Base-by-base conservation (phyloP, 2,113 vertebrate species). In the Apodemus speciosus region DNA sequence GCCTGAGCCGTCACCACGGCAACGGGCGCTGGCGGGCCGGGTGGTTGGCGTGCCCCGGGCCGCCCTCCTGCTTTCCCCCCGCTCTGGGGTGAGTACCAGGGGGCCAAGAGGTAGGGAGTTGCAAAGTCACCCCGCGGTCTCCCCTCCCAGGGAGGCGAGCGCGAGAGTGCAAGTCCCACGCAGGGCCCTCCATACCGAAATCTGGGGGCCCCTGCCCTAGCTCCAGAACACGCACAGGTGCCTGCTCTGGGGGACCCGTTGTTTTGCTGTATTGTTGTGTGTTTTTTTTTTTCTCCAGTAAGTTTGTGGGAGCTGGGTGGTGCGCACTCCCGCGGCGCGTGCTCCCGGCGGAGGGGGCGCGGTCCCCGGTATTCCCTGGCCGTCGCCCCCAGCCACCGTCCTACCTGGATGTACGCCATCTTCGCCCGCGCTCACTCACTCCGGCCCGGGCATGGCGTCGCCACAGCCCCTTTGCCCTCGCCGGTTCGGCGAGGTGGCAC, bases 381-480 rank as follows among this genome's bases (percentile, higher is more conserved):
- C 62, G 95, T 46, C n/a, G 88, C 92, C 95, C 87, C 88, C 81
- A 53, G 91, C 93, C 93, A 60, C 93, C 89, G 94, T 94, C 97
- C 92, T 97, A 98, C 98, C 98, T 98, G 98, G 95, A 97, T 97
- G 76, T 98, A 98, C 97, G 96, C 98, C 98, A 98, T 98, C 94
- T 97, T 97, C 97, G 92, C 95, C 97, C 96, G 96, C 93, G 95
- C 96, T 97, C 85, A 91, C 93, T 95, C 94, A 92, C 94, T 95
- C 89, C 62, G 90, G 96, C 91, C 95, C 89, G 96, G 95, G 95
- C 96, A 96, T 95, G 96, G 94, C 97, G 69, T 87, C 97, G 95
- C 96, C 93, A 56, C 96, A 72, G 86, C 96, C 93, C 94, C 95
- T 95, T 95, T 81, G 94, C 96, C 95, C 96, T 97, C 90, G 87